Base-by-base conservation (phyloP, 1,140 invertebrate genomes). In the Drosophila nigromelanica region DNA sequence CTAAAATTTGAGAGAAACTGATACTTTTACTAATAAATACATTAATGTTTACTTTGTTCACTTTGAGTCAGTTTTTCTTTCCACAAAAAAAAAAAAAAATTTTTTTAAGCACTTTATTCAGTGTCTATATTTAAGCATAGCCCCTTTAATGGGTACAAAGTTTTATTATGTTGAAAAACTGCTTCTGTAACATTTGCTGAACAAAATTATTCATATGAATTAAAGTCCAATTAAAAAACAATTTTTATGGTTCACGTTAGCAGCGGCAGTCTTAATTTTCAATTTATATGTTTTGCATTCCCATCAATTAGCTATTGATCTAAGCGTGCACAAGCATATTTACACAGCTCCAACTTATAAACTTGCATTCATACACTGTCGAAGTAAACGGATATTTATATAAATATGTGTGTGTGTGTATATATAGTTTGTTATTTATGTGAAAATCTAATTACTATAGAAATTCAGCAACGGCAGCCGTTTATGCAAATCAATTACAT, bases 231-330 rank as follows among this genome's bases (percentile, higher is more conserved):
- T 71, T 71, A 56, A 50, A 35, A 33, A 50, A n/a, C 14, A 14
- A 63, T 48, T 48, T 63, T 70, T 70, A 64, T 64, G 50, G 67
- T 43, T 27, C 21, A 54, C 40, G 59, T 43, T 18, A 18, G 21
- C 30, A 27, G 40, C 40, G 21, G 35, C 42, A 37, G 24, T 35
- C 43, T 71, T 12, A 40, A 63, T 71, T 48, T 56, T 42, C 21
- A 42, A 71, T 71, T 64, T 71, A 71, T 56, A 64, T 50, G 60
- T 64, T 63, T 71, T 71, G 42, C 51, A 71, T 63, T 71, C 51
- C 35, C 60, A 71, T 56, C 33, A 64, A 50, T 71, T 71, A 18
- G 37, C 54, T 15, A 37, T 21, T 47, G 24, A 55, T 24, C 18
- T 30, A 1, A 11, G 15, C 55, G 27, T 45, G 40, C 12, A 14